A percentile compares a stretch with the other conserved stretches of the same genome.
Conservation (phyloP, 30 jellyfish, hydroid and myxozoan species). For the Calvadosia cruxmelitensis region DNA sequence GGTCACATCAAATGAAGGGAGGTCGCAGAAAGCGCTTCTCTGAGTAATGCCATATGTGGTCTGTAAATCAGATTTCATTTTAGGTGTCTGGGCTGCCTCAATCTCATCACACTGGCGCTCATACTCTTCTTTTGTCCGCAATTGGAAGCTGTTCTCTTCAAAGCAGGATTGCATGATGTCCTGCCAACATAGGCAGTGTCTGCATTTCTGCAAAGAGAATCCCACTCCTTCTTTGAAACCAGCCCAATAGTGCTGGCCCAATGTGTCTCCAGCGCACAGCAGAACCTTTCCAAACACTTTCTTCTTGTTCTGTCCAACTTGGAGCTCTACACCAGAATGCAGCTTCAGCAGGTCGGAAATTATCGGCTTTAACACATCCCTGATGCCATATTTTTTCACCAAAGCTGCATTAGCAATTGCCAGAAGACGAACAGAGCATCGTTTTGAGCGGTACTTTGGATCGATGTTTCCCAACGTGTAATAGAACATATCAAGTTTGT, state of each 20-base stretch:
- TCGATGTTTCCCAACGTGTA: neutral
- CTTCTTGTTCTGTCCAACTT: neutral
- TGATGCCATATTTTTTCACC: constrained; percentile 1
- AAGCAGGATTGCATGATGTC: neutral
- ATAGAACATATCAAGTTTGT: neutral
- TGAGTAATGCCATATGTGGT: constrained; percentile 7
- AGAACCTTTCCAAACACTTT: constrained; percentile 1
- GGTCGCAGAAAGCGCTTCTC: constrained; percentile 1
- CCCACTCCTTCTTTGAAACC: constrained; percentile 11
- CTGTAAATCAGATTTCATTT: neutral
- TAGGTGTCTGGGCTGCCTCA: neutral
- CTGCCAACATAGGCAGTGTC: constrained; percentile 3
- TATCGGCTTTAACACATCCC: neutral
- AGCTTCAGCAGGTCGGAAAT: neutral
- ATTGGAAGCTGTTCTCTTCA: neutral
- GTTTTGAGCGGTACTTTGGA: neutral
- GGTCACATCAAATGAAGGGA: neutral
- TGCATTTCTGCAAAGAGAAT: constrained; percentile 3
- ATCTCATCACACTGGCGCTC: constrained; percentile 1
- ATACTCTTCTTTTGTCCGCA: neutral
- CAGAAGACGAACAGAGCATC: neutral
- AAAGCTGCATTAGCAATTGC: neutral
- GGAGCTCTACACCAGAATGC: neutral
- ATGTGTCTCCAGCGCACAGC: constrained; percentile 5
- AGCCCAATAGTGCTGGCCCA: constrained; percentile 8